These are phyloP conservation scores for Apus apus DNA, from an alignment of 2,113 vertebrate species.

Conservation along the genomic window DNA sequence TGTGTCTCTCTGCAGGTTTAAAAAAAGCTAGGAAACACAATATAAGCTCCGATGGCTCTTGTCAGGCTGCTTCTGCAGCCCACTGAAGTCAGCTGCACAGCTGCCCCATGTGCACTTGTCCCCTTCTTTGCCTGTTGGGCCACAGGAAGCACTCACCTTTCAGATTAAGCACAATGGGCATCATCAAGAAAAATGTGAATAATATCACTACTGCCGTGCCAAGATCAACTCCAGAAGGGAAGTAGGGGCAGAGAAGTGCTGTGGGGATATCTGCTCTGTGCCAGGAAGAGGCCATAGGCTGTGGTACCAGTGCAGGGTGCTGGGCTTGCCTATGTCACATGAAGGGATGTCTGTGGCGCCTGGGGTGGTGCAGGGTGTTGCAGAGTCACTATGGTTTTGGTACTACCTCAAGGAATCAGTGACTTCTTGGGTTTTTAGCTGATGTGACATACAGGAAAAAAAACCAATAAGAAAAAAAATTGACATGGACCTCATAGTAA, in stretches of 20 bases:
- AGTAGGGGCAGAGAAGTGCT: not conserved
- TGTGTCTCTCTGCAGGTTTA: not conserved
- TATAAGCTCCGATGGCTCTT: not conserved
- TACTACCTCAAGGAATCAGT: not conserved
- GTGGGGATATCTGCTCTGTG: not conserved
- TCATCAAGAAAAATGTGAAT: not conserved
- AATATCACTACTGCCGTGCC: fast-evolving
- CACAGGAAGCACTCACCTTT: not conserved
- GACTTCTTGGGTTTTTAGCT: not conserved
- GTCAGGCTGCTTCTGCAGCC: not conserved
- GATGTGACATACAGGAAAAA: not conserved
- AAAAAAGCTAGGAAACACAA: not conserved
- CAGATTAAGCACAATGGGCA: not conserved
- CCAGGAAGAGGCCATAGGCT: not conserved
- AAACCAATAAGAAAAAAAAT: not conserved
- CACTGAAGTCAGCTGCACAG: not conserved
- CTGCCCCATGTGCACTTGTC: fast-evolving
- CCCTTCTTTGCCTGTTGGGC: not conserved
- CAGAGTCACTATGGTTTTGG: not conserved
- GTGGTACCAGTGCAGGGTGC: not conserved
- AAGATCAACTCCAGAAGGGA: not conserved
- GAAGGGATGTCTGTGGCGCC: not conserved
- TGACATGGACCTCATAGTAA: not conserved
- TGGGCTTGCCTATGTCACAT: not conserved
- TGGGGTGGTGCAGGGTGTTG: not conserved